Conservation (phyloP, 2,113 vertebrate genomes). For the Malaclemys terrapin region DNA sequence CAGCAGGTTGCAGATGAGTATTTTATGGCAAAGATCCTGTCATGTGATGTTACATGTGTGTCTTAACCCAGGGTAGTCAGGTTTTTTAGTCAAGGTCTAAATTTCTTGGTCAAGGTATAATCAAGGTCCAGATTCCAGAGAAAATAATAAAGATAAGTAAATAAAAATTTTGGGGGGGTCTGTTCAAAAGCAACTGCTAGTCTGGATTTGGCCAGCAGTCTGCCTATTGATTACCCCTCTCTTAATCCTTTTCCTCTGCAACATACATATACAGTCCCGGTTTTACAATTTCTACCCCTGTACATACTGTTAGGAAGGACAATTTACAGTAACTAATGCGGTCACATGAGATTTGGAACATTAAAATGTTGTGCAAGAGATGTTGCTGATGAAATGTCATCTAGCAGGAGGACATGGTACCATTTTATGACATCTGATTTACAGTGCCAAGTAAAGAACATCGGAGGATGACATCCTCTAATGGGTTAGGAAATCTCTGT, state of each 20-base stretch:
- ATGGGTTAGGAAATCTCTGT: background rate
- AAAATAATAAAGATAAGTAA: no score
- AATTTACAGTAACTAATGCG: background rate
- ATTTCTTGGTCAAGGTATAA: no score
- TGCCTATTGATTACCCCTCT: no score
- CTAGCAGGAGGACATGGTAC: fast-evolving
- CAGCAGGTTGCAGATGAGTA: background rate
- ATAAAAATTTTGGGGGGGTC: background rate
- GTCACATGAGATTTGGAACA: background rate
- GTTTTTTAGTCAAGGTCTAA: no score
- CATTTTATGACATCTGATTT: background rate
- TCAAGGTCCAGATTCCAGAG: no score
- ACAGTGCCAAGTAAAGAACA: no score
- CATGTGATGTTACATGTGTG: background rate
- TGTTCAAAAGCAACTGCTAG: no score
- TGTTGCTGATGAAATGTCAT: background rate
- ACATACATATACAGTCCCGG: background rate
- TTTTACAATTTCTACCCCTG: background rate
- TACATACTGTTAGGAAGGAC: background rate
- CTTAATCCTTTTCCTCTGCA: background rate
- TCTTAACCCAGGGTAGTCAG: no score
- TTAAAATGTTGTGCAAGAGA: fast-evolving
- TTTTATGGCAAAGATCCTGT: background rate
- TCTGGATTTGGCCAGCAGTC: no score
- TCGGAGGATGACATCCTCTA: fast-evolving